A percentile compares a stretch with the other conserved stretches of the same genome.
These are phyloP conservation scores for Promerops cafer DNA, from an alignment of 2,113 vertebrate genomes.

Conservation along the genomic window DNA sequence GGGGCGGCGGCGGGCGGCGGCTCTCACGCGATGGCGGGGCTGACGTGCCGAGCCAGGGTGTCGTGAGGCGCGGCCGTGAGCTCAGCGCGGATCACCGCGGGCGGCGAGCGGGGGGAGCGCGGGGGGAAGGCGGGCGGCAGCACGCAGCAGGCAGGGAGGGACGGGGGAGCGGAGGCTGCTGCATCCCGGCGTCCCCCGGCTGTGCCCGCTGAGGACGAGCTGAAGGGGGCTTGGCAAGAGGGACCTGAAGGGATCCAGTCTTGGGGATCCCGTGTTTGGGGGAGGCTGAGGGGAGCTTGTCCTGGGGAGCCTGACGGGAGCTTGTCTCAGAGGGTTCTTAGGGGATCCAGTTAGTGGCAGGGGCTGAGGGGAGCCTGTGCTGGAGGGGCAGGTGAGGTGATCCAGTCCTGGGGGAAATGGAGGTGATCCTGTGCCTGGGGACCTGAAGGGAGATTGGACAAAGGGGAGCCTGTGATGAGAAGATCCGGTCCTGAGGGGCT, in stretches of 20 bases:
- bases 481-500: rapidly evolving
- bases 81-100: slow-evolving; percentile 28
- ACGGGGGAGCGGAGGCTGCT: neutral
- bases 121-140: neutral
- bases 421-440: neutral
- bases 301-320: too few relatives aligned
- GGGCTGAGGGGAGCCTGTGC: neutral
- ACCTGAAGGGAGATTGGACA: neutral
- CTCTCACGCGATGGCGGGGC: slow-evolving; percentile 24
- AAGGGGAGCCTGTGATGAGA: neutral
- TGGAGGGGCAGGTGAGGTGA: neutral
- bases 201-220: neutral
- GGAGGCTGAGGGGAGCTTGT: neutral
- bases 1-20: neutral
- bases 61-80: slow-evolving; percentile 61
- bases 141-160: slow-evolving; percentile 36
- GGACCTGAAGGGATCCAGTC: neutral
- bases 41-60: slow-evolving; percentile 19
- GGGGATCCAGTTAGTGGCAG: neutral
- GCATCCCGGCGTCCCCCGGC: neutral
- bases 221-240: neutral
- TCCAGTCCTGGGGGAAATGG: neutral
- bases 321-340: neutral
- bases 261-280: too few relatives aligned
- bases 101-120: neutral